Conservation (phyloP, 2,888 invertebrate species). For the Tiliacea citrago region DNA sequence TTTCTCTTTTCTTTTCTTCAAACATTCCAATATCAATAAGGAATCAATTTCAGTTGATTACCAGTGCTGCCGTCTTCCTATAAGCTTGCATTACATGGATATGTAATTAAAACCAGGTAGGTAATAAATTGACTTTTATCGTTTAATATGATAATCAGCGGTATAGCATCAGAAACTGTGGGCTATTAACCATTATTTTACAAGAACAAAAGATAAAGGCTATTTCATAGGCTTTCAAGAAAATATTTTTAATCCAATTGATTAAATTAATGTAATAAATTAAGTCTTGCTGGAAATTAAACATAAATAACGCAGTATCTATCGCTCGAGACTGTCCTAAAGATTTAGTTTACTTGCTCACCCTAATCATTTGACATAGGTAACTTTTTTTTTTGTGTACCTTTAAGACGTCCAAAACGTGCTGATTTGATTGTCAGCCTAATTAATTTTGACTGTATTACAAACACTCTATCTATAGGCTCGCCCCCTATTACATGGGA, state of each 20-base stretch:
- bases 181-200: neutral
- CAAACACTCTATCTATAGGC: neutral
- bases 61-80: neutral
- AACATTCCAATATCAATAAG: slow-evolving; percentile 20
- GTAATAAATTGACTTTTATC: slow-evolving; percentile 16
- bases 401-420: neutral
- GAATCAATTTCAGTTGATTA: neutral
- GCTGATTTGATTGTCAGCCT: neutral
- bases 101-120: slow-evolving; percentile 1
- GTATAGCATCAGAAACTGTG: neutral
- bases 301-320: neutral
- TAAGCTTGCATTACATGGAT: slow-evolving; percentile 5
- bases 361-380: slow-evolving; percentile 12
- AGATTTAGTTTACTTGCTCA: neutral
- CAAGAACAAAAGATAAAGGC: neutral
- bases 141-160: slow-evolving; percentile 6
- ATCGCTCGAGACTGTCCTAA: neutral
- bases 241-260: neutral
- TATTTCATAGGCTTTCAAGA: neutral
- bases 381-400: neutral
- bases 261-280: no score
- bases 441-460: neutral
- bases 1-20: slow-evolving; percentile 51
- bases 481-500: no score
- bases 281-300: neutral